Conservation (phyloP, 2,888 invertebrate genomes). For the Antheraea yamamai region DNA sequence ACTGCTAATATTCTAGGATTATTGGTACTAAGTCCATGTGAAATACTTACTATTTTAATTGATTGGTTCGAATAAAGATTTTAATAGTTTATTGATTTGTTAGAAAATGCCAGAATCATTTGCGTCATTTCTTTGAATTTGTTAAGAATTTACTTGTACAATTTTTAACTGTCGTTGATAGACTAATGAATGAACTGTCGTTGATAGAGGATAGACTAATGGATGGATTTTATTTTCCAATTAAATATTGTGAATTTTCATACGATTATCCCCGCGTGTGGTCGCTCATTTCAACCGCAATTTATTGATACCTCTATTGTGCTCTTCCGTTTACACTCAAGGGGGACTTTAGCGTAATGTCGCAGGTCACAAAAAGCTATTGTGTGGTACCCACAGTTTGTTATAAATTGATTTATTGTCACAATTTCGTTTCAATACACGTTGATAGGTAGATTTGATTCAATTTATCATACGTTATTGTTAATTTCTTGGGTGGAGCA, state of each 20-base stretch:
- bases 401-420: slow-evolving; percentile 37
- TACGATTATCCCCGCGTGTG: slow-evolving; percentile 36
- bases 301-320: slow-evolving; percentile 25
- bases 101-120: not conserved
- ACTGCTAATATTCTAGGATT: not conserved
- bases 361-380: slow-evolving; percentile 28
- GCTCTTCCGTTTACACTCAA: slow-evolving; percentile 27
- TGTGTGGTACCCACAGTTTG: slow-evolving; percentile 35
- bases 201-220: not conserved
- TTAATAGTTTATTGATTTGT: not conserved
- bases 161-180: not conserved
- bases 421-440: slow-evolving; percentile 24
- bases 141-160: not conserved
- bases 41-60: too few relatives aligned
- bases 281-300: slow-evolving; percentile 44
- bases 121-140: not conserved
- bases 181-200: not conserved
- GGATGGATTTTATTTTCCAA: slow-evolving; percentile 3
- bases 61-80: not conserved
- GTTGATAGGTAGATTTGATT: slow-evolving; percentile 37
- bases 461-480: slow-evolving; percentile 27
- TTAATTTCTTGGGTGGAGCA: slow-evolving; percentile 18
- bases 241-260: not conserved
- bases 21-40: not conserved
- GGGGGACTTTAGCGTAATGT: slow-evolving; percentile 23